These are phyloP conservation scores for Sphyrna mokarran DNA, from an alignment of 2,113 vertebrate genomes.

Conservation along the genomic window DNA sequence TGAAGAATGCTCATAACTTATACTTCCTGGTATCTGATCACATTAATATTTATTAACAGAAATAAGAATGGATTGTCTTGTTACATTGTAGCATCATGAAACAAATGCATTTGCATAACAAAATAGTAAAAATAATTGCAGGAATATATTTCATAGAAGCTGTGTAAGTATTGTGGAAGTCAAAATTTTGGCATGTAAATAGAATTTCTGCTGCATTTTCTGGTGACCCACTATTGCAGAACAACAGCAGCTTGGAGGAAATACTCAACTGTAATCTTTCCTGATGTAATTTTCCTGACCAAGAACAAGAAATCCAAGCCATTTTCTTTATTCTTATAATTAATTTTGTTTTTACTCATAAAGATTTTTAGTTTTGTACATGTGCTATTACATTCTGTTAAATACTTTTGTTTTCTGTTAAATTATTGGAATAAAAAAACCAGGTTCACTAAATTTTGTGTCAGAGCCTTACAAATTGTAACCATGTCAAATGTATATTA, in stretches of 20 bases:
- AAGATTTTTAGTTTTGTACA: background rate
- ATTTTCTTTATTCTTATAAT: background rate
- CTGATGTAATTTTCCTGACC: background rate
- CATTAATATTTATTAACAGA: background rate
- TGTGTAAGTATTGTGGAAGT: background rate
- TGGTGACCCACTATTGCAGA: background rate
- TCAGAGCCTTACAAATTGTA: background rate
- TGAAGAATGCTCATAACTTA: background rate
- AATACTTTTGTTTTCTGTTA: background rate
- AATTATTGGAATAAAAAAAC: background rate
- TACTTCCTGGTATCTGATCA: background rate
- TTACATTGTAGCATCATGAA: background rate
- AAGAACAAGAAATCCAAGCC: background rate
- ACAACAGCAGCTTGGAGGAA: background rate
- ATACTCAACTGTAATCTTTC: background rate
- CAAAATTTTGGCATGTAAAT: background rate
- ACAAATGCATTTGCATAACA: background rate
- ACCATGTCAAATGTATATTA: background rate
- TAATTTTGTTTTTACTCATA: background rate
- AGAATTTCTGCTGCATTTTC: background rate
- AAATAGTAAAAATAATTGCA: background rate
- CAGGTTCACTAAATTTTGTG: background rate
- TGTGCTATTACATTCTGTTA: background rate
- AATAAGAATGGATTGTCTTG: background rate
- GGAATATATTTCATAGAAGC: background rate